phyloP scores from a whole-genome alignment of 2,888 invertebrate genomes.

The Mantis religiosa region DNA sequence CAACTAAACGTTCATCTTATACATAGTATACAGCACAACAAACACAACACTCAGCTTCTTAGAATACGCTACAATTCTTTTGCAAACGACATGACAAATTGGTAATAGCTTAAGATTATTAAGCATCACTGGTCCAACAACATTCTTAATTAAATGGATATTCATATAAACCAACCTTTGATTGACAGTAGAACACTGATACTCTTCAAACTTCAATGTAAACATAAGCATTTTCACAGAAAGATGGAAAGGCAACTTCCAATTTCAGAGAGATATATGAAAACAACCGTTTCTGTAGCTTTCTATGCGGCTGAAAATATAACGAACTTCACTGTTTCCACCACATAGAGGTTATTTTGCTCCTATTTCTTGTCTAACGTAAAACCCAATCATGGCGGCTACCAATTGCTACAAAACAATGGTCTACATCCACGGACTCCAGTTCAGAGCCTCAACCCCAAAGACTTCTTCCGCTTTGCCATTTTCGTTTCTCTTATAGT shows the following conservation, averaged over 20 bases:
- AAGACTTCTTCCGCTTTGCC: neutral
- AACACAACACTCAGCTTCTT: neutral
- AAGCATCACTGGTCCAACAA: neutral
- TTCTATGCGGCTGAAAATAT: slow-evolving; percentile 38
- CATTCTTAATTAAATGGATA: neutral
- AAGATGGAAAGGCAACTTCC: slow-evolving; percentile 41
- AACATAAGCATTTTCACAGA: slow-evolving; percentile 62
- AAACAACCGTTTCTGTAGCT: slow-evolving; percentile 36
- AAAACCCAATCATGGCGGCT: slow-evolving; percentile 82
- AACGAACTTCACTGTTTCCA: slow-evolving; percentile 37
- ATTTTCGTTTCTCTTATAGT: neutral
- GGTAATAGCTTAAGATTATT: neutral
- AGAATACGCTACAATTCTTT: neutral
- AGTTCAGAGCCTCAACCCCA: slow-evolving; percentile 42
- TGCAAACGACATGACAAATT: neutral
- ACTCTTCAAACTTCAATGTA: slow-evolving; percentile 68
- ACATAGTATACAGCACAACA: neutral
- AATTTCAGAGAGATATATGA: slow-evolving; percentile 40
- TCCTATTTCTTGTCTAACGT: slow-evolving; percentile 63
- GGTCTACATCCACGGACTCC: slow-evolving; percentile 44
- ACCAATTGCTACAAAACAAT: slow-evolving; percentile 75
- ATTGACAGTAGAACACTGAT: slow-evolving; percentile 60
- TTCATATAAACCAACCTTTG: slow-evolving; percentile 46
- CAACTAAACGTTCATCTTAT: neutral
- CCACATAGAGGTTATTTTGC: slow-evolving; percentile 19